Conservation (phyloP, 2,797 vertebrate species). For the Chloroceryle amazona region DNA sequence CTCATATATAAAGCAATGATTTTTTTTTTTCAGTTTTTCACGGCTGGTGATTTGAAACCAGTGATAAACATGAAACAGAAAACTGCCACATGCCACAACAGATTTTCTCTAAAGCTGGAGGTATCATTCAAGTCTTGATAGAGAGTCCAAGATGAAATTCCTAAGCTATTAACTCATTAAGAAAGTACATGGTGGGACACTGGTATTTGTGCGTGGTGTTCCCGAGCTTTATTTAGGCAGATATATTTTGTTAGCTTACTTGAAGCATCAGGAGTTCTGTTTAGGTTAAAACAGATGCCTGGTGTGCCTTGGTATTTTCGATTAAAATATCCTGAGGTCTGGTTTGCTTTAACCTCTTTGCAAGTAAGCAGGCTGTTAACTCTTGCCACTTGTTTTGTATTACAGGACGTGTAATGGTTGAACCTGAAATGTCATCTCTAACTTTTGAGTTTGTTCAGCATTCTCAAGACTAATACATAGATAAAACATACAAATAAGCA, state of each 20-base stretch:
- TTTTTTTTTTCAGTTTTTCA: not conserved
- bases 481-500: not conserved
- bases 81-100: not conserved
- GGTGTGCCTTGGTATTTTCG: slow-evolving; percentile 15
- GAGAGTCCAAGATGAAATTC: not conserved
- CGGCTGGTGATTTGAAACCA: not conserved
- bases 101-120: not conserved
- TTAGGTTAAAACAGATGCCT: slow-evolving; percentile 24
- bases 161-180: not conserved
- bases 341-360: slow-evolving; percentile 27
- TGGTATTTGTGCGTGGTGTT: not conserved
- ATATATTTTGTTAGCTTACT: not conserved
- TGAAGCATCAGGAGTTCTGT: slow-evolving; percentile 4
- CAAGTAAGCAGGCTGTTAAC: not conserved
- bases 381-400: not conserved
- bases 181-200: not conserved
- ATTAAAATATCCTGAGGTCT: slow-evolving; percentile 18
- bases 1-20: not conserved
- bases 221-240: not conserved
- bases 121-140: not conserved
- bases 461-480: not conserved
- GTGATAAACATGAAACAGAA: not conserved
- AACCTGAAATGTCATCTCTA: not conserved
- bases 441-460: not conserved
- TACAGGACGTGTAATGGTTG: not conserved